Base-by-base conservation (phyloP, 2,797 vertebrate species). In the Odontamblyopus lacepedii region DNA sequence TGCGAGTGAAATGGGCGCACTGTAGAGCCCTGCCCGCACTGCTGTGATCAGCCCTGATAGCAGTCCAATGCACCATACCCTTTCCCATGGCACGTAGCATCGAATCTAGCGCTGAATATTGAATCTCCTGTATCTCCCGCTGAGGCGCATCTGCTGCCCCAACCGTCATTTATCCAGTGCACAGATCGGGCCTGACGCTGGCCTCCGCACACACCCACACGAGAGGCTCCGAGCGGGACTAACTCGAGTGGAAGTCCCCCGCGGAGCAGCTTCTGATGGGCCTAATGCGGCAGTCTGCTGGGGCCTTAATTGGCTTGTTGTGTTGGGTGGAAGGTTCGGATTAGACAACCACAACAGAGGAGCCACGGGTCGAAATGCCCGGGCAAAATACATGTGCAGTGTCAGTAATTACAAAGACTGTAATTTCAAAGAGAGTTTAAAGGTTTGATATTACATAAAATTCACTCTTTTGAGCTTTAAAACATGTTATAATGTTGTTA, bases 221-320 rank as follows among this genome's bases (percentile, higher is more conserved):
- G 5, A 64, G 23, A n/a, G 38, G 38, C 38, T 13, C 23, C 1
- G 50, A 50, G 41, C 41, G 2, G 65, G 65, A 50, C 9, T 32
- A 67, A 55, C 18, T 53, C 16, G 12, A 67, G 65, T 67, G 65
- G 65, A 67, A 67, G 65, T 32, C 65, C 50, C 65, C 65, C 5
- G 29, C 4, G 29, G 65, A n/a, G 65, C 18, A 13, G 65, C 50
- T 29, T 55, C 65, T 53, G 65, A 67, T 35, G 65, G 65, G 27
- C 29, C 18, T 23, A 67, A 67, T 30, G 50, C 18, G 2, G 15
- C 65, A 50, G 65, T 67, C 48, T 51, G 65, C 65, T 67, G 18
- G 44, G 48, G 29, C 19, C 50, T 19, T 29, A 51, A 67, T 67
- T 53, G 50, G 48, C 50, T 67, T 67, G 65, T 67, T 67, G 64